phyloP scores from a whole-genome alignment of 2,888 invertebrate species.

The Acrobasis suavella region DNA sequence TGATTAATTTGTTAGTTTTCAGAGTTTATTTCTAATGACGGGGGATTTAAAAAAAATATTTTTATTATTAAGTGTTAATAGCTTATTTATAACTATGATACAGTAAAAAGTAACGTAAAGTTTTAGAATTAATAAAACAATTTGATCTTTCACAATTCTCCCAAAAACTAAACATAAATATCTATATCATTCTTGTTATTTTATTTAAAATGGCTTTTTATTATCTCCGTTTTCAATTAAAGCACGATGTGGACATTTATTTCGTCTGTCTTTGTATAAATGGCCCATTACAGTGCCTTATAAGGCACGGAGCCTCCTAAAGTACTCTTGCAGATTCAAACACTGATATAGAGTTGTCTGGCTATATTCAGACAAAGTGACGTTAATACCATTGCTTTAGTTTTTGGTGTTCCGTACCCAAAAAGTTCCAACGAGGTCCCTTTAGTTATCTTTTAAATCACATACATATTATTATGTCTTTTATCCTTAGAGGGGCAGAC shows the following conservation, averaged over 20 bases:
- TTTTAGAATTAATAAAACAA: neutral
- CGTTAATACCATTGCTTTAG: neutral
- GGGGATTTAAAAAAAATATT: too few species aligned
- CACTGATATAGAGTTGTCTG: neutral
- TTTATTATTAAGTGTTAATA: too few species aligned
- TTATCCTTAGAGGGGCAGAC: too few species aligned
- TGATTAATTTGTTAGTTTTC: too few species aligned
- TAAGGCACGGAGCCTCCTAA: neutral
- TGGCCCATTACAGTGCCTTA: conserved; percentile 9
- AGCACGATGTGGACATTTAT: neutral
- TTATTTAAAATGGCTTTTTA: neutral
- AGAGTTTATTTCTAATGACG: too few species aligned
- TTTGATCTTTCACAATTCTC: too few species aligned
- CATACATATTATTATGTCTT: too few species aligned
- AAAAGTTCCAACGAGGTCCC: too few species aligned
- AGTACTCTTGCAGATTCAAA: conserved; percentile 8
- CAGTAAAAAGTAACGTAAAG: too few species aligned
- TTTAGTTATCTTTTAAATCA: too few species aligned
- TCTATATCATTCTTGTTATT: neutral
- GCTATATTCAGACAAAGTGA: conserved; percentile 6
- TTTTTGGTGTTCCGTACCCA: neutral
- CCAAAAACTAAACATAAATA: too few species aligned
- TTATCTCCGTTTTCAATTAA: neutral
- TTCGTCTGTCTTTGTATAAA: conserved; percentile 9
- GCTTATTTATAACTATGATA: too few species aligned